phyloP scores from a whole-genome alignment of 1,140 invertebrate genomes.

The Cydia splendana region DNA sequence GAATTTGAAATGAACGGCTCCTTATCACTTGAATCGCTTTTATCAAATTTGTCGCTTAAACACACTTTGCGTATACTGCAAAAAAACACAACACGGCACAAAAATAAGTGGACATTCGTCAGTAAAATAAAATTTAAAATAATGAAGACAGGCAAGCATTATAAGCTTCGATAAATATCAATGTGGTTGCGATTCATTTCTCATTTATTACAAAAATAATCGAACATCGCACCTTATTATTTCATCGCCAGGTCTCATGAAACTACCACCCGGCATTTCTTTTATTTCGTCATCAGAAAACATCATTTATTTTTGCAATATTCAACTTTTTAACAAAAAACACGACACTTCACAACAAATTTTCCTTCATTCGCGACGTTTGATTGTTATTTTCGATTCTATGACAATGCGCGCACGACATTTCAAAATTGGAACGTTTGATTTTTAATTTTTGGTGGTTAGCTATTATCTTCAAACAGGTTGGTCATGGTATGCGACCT shows the following conservation, averaged over 20 bases:
- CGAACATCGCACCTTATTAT: slow-evolving; percentile 74
- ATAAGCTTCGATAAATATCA: slow-evolving; percentile 43
- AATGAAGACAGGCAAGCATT: slow-evolving; percentile 41
- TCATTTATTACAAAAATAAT: slow-evolving; percentile 56
- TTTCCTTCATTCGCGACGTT: slow-evolving; percentile 55
- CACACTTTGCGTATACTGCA: slow-evolving; percentile 71
- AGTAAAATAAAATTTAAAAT: slow-evolving; percentile 33
- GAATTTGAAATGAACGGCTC: slow-evolving; percentile 54
- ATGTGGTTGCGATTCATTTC: slow-evolving; percentile 45
- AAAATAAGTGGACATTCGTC: slow-evolving; percentile 35
- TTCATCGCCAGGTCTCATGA: slow-evolving; percentile 69
- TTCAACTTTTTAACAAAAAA: slow-evolving; percentile 75
- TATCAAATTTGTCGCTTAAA: slow-evolving; percentile 69
- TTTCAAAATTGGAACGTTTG: slow-evolving; percentile 50
- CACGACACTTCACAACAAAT: slow-evolving; percentile 58
- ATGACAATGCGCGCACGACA: slow-evolving; percentile 51
- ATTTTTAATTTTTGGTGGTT: slow-evolving; percentile 44
- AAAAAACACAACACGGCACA: slow-evolving; percentile 44
- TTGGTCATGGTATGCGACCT: slow-evolving; percentile 19
- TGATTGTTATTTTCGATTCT: slow-evolving; percentile 64
- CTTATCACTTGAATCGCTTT: slow-evolving; percentile 58
- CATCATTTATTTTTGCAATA: slow-evolving; percentile 72
- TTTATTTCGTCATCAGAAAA: slow-evolving; percentile 76
- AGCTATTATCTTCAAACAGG: not conserved
- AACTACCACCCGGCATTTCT: slow-evolving; percentile 59